phyloP scores from a whole-genome alignment of 2,888 invertebrate genomes.

The Arctia plantaginis region DNA sequence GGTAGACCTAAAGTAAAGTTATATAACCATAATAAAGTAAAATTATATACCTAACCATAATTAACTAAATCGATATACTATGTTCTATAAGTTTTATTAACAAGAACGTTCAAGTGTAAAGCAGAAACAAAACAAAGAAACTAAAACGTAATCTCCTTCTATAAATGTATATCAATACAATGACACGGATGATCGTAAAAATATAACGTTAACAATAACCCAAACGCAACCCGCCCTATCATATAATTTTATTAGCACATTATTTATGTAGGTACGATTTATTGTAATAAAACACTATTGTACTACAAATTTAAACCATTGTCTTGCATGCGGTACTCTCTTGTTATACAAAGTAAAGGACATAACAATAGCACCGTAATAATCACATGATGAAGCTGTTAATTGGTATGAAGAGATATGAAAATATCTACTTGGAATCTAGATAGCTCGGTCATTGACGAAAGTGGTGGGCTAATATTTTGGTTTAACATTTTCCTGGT shows the following conservation, averaged over 20 bases:
- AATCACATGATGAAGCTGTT: background rate
- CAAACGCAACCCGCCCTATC: conserved; percentile 29
- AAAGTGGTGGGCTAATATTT: background rate
- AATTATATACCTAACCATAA: background rate
- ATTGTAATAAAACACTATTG: conserved; percentile 35
- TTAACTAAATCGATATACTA: conserved; percentile 4
- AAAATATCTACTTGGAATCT: background rate
- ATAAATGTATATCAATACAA: conserved; percentile 42
- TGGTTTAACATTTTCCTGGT: too few relatives aligned
- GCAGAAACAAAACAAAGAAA: conserved; percentile 12
- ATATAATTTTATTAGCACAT: conserved; percentile 46
- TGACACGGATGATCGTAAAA: conserved; percentile 46
- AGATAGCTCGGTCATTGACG: background rate
- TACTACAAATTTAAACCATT: conserved; percentile 23
- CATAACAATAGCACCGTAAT: conserved; percentile 1
- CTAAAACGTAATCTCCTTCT: conserved; percentile 13
- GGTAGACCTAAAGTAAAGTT: too few relatives aligned
- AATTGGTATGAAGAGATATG: background rate
- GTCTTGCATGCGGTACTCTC: conserved; percentile 5
- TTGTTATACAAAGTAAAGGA: conserved; percentile 7
- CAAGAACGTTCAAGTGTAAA: conserved; percentile 2
- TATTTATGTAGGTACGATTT: conserved; percentile 38
- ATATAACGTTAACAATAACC: conserved; percentile 42
- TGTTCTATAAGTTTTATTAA: background rate
- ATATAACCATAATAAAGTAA: too few relatives aligned